Base-by-base conservation (phyloP, 2,113 vertebrate genomes). In the Galemys pyrenaicus region DNA sequence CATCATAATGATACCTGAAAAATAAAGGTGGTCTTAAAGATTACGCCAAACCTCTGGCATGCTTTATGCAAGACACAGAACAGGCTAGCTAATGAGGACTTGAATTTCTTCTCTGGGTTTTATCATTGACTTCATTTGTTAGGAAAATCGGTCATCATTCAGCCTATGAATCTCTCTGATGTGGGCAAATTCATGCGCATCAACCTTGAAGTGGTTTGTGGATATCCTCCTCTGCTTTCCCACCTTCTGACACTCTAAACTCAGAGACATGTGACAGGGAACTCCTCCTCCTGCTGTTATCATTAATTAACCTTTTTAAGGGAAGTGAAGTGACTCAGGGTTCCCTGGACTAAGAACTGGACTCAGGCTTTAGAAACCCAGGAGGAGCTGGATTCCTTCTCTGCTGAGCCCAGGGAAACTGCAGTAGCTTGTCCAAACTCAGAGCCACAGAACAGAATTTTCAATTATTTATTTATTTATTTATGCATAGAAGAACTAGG, bases 1-100 rank as follows among this genome's bases (percentile, higher is more conserved):
- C 98, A 44, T 97, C 88, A 49, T 98, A 98, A 94, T 98, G 97
- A 85, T 98, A 98, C 51, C 98, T 98, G 92, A 49, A 80, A 91
- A 86, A 71, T 64, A 78, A 85, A 88, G 1, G 39, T 9, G 0
- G 37, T 54, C 80, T 71, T 79, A 71, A 30, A 91, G 39, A 20
- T 11, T 28, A 35, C 0, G 84, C 24, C 78, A 74, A 83, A 10
- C 19, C 60, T 79, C 26, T 8, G 67, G 46, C 78, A 65, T 89
- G 79, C 26, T 91, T 2, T 35, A 41, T 54, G 62, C 37, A 30
- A 81, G 54, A 54, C 3, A 35, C 22, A 64, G 30, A 49, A 68
- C 30, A 26, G 46, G 30, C 8, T 15, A 46, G 28, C 24, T 46
- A 39, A 78, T 15, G 39, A 77, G 62, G 67, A 37, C 30, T 44